phyloP scores from a whole-genome alignment of 2,888 invertebrate species.

The Idaea straminata region DNA sequence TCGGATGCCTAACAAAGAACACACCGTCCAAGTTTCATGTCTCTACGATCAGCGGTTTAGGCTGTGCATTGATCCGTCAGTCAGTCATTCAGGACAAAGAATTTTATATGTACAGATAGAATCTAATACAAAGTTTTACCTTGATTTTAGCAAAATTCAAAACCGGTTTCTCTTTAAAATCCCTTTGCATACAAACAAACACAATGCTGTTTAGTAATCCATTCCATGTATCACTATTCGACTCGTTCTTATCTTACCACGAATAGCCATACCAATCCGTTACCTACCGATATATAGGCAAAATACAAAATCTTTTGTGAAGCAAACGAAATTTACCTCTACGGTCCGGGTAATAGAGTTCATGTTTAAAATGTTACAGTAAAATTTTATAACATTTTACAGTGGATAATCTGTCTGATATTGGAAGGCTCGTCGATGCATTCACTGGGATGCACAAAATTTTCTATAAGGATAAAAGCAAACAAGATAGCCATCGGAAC shows the following conservation, averaged over 20 bases:
- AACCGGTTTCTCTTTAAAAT: background rate
- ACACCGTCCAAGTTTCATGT: too few species aligned
- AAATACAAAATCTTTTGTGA: constrained; percentile 63
- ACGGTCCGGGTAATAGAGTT: constrained; percentile 36
- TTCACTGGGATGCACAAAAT: constrained; percentile 77
- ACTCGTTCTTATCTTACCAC: constrained; percentile 67
- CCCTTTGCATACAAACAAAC: constrained; percentile 32
- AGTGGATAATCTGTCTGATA: constrained; percentile 73
- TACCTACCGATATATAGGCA: constrained; percentile 77
- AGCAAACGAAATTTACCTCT: constrained; percentile 47
- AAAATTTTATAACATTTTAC: constrained; percentile 68
- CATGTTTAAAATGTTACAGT: constrained; percentile 35
- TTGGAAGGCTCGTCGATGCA: constrained; percentile 76
- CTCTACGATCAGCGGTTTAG: too few species aligned
- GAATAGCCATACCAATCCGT: constrained; percentile 73
- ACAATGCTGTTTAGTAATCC: constrained; percentile 63
- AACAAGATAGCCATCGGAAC: constrained; percentile 75
- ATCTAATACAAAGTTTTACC: background rate
- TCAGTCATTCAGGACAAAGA: too few species aligned
- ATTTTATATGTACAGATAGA: too few species aligned
- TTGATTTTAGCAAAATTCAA: background rate
- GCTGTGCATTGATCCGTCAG: too few species aligned
- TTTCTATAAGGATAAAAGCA: constrained; percentile 80
- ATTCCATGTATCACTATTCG: constrained; percentile 74
- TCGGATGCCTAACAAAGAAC: too few species aligned